A percentile compares a stretch with the other conserved stretches of the same genome.
phyloP scores from a whole-genome alignment of 2,113 vertebrate species.

The Mesocricetus auratus region DNA sequence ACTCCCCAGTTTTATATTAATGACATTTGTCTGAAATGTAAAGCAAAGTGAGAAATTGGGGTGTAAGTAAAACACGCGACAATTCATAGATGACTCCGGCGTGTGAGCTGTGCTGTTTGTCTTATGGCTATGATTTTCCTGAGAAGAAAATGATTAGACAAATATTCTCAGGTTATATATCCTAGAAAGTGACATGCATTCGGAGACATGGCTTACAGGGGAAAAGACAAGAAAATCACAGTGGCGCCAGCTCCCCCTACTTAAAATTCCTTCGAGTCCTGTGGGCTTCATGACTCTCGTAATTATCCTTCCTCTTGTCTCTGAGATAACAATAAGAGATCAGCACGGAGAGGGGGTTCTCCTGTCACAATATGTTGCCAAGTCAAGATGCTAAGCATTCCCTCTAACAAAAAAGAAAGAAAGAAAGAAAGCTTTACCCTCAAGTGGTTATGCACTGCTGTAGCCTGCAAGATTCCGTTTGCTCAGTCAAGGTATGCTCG shows the following conservation, averaged over 20 bases:
- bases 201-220: constrained; percentile 66
- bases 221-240: constrained; percentile 74
- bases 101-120: constrained; percentile 72
- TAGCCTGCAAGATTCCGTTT: neutral
- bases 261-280: constrained; percentile 81
- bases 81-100: constrained; percentile 64
- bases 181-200: constrained; percentile 75
- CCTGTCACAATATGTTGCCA: constrained; percentile 53
- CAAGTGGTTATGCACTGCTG: neutral
- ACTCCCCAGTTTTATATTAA: constrained; percentile 74
- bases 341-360: constrained; percentile 51
- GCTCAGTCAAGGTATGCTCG: neutral
- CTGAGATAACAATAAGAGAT: constrained; percentile 77
- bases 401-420: neutral
- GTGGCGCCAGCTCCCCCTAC: constrained; percentile 67
- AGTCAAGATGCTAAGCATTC: constrained; percentile 67
- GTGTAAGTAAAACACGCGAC: constrained; percentile 63
- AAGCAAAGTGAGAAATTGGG: constrained; percentile 69
- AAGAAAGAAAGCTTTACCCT: neutral
- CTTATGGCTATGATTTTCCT: constrained; percentile 79
- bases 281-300: constrained; percentile 75
- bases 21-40: constrained; percentile 74
- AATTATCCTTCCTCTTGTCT: constrained; percentile 82
- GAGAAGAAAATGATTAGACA: constrained; percentile 77
- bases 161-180: constrained; percentile 72